These are phyloP conservation scores for Chloebia gouldiae DNA, from an alignment of 2,113 vertebrate genomes.

Conservation along the genomic window DNA sequence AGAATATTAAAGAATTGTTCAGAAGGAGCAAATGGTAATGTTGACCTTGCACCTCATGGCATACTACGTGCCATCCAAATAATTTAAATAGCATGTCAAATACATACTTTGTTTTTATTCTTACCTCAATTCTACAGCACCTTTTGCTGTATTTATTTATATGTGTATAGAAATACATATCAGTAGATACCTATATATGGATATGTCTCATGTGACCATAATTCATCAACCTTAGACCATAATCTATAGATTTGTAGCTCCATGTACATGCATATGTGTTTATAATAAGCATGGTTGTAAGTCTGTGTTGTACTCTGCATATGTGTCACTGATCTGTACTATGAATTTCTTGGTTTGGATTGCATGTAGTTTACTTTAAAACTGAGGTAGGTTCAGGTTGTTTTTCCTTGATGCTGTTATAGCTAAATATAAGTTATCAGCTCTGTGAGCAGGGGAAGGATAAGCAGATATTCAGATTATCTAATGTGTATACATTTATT, in stretches of 20 bases:
- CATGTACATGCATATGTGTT: accelerated
- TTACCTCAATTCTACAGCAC: neutral
- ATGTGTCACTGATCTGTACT: neutral
- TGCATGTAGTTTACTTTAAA: neutral
- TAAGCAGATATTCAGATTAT: neutral
- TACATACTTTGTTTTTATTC: neutral
- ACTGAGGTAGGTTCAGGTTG: neutral
- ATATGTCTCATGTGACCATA: neutral
- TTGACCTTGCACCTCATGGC: neutral
- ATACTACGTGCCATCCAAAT: neutral
- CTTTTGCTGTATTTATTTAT: neutral
- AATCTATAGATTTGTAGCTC: neutral
- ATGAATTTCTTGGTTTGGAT: neutral
- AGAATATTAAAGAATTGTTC: neutral
- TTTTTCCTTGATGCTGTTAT: neutral
- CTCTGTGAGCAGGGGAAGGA: neutral
- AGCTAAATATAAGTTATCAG: neutral
- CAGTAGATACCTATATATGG: neutral
- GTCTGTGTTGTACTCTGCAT: neutral
- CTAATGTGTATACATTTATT: neutral
- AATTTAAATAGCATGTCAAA: neutral
- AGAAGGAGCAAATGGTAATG: neutral
- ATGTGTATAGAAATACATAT: accelerated
- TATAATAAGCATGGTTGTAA: neutral
- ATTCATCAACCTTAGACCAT: neutral